These are phyloP conservation scores for Lathamus discolor DNA, from an alignment of 2,113 vertebrate species.

Conservation along the genomic window DNA sequence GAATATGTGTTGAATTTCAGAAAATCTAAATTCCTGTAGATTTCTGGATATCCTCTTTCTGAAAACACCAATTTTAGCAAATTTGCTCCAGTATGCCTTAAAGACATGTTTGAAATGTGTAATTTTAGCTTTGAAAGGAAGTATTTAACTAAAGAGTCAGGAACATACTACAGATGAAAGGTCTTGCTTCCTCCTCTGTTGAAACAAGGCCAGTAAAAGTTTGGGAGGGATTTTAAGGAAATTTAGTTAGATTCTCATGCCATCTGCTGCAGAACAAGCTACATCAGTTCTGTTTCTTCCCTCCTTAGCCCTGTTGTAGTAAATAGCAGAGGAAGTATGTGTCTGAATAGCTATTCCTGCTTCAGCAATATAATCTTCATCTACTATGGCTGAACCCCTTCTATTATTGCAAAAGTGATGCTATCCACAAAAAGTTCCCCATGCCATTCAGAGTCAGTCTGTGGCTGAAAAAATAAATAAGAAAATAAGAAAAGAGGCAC, in stretches of 20 bases:
- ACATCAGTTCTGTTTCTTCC: neutral
- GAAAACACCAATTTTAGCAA: constrained; percentile 29
- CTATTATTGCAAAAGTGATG: neutral
- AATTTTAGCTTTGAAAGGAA: constrained; percentile 54
- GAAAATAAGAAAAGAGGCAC: neutral
- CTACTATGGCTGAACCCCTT: neutral
- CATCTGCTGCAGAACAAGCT: constrained; percentile 23
- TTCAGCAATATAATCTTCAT: neutral
- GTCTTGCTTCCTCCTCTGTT: neutral
- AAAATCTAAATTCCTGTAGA: neutral
- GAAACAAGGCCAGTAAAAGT: neutral
- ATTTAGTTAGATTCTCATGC: neutral
- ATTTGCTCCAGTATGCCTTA: constrained; percentile 20
- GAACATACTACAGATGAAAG: constrained; percentile 26
- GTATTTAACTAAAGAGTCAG: constrained; percentile 4
- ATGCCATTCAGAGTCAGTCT: neutral
- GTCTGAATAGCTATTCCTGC: neutral
- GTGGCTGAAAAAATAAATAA: neutral
- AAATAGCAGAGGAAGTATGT: neutral
- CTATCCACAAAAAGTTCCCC: neutral
- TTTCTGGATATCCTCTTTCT: neutral
- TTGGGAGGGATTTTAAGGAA: neutral
- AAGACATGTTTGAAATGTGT: constrained; percentile 6
- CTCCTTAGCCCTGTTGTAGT: neutral
- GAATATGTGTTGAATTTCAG: neutral